These are phyloP conservation scores for Mobula hypostoma DNA, from an alignment of 2,113 vertebrate species.

Conservation along the genomic window DNA sequence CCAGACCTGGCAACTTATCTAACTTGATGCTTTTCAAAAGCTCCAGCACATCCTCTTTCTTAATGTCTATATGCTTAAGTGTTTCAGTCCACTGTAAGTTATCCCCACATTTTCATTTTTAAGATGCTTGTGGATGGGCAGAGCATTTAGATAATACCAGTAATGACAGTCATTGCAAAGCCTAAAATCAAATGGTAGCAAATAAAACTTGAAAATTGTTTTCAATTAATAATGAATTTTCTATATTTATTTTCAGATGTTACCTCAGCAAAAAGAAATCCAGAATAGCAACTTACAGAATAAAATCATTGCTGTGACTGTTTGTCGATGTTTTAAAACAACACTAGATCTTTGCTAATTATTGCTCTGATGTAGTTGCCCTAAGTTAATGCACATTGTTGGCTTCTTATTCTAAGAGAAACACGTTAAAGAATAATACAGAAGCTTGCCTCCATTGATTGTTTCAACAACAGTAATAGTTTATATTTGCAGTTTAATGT, in stretches of 20 bases:
- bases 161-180: not conserved
- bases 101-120: not conserved
- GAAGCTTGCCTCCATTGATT: not conserved
- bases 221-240: not conserved
- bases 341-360: not conserved
- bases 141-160: not conserved
- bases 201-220: not conserved
- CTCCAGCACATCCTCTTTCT: no score
- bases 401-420: not conserved
- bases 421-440: not conserved
- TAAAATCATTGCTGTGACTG: conserved; percentile 5
- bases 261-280: conserved; percentile 21
- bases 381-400: not conserved
- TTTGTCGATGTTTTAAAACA: conserved; percentile 15
- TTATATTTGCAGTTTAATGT: conserved; percentile 5
- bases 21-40: no score
- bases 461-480: not conserved
- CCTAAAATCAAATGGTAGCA: not conserved
- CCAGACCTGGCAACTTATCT: no score
- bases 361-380: not conserved
- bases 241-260: not conserved
- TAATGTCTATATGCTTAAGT: no score
- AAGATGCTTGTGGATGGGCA: not conserved
- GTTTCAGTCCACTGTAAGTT: not conserved
- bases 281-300: not conserved